Conservation (phyloP, 2,113 vertebrate species). For the Chauna torquata region DNA sequence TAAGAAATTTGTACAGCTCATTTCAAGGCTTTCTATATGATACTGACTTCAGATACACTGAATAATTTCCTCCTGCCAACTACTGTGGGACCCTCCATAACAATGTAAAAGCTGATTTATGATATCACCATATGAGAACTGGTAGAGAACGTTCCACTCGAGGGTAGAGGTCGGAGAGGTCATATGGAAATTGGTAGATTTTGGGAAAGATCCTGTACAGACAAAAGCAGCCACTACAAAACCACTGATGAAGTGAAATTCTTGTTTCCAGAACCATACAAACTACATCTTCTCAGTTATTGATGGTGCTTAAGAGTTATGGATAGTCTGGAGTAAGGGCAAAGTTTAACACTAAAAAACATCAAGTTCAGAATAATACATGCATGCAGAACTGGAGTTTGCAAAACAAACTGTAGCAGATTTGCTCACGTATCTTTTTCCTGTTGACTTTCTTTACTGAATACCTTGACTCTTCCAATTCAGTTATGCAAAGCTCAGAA, state of each 20-base stretch:
- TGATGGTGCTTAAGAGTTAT: background rate
- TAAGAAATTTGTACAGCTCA: background rate
- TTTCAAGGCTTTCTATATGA: rapidly evolving
- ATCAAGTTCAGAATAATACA: background rate
- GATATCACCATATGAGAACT: too few relatives aligned
- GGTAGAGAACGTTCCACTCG: background rate
- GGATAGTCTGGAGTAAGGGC: background rate
- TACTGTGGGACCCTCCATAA: rapidly evolving
- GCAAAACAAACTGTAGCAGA: rapidly evolving
- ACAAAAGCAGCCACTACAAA: background rate
- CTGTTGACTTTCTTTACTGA: rapidly evolving
- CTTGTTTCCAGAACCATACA: background rate
- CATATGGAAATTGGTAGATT: background rate
- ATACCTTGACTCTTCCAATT: rapidly evolving
- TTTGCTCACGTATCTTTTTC: rapidly evolving
- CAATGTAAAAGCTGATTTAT: rapidly evolving
- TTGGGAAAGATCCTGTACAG: rapidly evolving
- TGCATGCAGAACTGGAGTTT: background rate
- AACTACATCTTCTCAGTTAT: background rate
- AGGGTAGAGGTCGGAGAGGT: rapidly evolving
- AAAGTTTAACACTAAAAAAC: background rate
- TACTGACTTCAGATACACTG: background rate
- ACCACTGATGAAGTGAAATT: rapidly evolving
- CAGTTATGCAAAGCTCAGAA: background rate
- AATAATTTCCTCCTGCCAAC: background rate